Base-by-base conservation (phyloP, 2,888 invertebrate genomes). In the Diaphora mendica region DNA sequence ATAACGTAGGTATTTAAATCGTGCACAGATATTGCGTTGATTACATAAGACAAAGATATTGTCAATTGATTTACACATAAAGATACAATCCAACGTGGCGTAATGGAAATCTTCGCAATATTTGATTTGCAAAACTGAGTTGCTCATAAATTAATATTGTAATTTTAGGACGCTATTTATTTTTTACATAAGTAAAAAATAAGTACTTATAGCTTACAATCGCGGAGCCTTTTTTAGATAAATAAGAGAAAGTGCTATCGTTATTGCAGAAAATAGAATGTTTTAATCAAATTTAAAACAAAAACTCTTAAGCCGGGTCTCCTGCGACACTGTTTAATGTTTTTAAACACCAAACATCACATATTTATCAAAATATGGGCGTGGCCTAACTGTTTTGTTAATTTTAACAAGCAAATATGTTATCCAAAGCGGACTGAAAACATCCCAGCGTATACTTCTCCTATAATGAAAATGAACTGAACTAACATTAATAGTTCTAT, bases 41-140 rank as follows among this genome's bases (percentile, higher is more conserved):
- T 80, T 80, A 79, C 71, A 76, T 82, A 79, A 71, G 73, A 67
- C 65, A 44, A 71, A 62, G 62, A 39, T 65, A 39, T 78, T 78
- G 74, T 73, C 74, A 76, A 79, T 73, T 79, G 78, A 74, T 81
- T 82, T 83, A 75, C 73, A 35, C 48, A 72, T 23, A 55, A n/a
- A n/a, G 51, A 55, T 62, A 77, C 26, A 79, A 59, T n/a, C 35
- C 64, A 44, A 62, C 20, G 72, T 83, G 74, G 75, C 75, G 81
- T 78, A 81, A 83, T 71, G 68, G 23, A 73, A 77, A n/a, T 62
- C 39, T 69, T 62, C 26, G 69, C 42, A 71, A 81, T 82, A 71
- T 77, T 75, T 26, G 67, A 44, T 67, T 66, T 51, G 69, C 76
- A 74, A 48, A 48, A 79, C 67, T 72, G 74, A 30, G 23, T 64